Base-by-base conservation (phyloP, 2,888 invertebrate genomes). In the Dione vanillae region DNA sequence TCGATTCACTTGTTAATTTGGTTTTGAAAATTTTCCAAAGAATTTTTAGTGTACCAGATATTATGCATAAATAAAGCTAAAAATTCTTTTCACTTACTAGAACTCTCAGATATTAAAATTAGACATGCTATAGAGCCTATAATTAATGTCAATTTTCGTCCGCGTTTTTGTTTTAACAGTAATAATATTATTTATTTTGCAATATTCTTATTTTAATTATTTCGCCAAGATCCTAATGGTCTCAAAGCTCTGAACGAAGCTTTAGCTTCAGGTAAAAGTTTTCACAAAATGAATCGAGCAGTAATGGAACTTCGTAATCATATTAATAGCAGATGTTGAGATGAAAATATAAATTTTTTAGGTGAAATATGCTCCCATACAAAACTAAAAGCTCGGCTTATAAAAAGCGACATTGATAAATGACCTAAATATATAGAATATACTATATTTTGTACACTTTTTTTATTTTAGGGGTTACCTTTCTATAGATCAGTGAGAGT, bases 281-380 rank as follows among this genome's bases (percentile, higher is more conserved):
- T 45, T 45, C 9, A 16, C 7, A 43, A 45, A 61, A 61, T 27
- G 61, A 45, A 61, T 45, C 27, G 43, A 45, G 54, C 37, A 56
- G 61, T 61, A 61, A 61, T 61, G 43, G 45, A 45, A 43, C 27
- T 61, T n/a, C 43, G 27, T 61, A 61, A 61, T 61, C 61, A 45
- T 61, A 61, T 61, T 61, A 45, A 61, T 45, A 45, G 43, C 43
- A 45, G 61, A 61, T 45, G 20, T 35, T 45, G 43, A 43, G 20
- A 27, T 10, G n/a, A 59, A 59, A 59, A 43, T 43, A 59, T 40
- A 27, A 45, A 45, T 61, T 45, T 61, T 10, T 61, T 45, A n/a
- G 0, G 9, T 45, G 43, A 61, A 45, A 61, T 61, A 45, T 45
- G n/a, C 27, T 45, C 27, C 11, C 43, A 19, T 20, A 45, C 10